Evolutionary conservation across 2,113 vertebrate species (phyloP).

Genomic region (Melanocharis versteri): DNA sequence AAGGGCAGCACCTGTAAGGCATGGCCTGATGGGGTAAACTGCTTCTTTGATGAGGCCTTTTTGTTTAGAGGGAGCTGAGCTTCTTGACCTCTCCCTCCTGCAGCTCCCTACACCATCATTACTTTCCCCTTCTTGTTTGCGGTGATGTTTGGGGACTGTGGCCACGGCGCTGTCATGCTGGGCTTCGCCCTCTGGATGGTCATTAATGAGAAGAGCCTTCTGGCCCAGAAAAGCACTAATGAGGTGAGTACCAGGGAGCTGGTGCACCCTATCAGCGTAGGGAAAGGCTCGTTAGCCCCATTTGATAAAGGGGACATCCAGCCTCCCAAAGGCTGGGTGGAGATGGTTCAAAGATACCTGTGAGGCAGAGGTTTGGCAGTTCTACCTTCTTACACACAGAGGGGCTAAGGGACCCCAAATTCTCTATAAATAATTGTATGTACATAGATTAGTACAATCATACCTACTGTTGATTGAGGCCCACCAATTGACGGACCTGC

Average conservation of each 20-base stretch:
- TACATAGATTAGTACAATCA: not conserved
- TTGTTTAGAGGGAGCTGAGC: not conserved
- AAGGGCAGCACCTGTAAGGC: not conserved
- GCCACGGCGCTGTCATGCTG: conserved; percentile 87
- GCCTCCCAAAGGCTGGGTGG: not conserved
- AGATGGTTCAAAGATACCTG: not conserved
- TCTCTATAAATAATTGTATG: not conserved
- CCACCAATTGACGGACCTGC: not conserved
- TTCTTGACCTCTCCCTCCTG: not conserved
- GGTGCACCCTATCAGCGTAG: not conserved
- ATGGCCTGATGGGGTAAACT: not conserved
- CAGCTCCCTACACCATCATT: conserved; percentile 94
- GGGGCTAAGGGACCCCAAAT: not conserved
- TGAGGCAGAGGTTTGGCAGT: not conserved
- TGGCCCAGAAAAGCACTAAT: conserved; percentile 79
- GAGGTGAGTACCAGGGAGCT: conserved; percentile 78
- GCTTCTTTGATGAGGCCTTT: not conserved
- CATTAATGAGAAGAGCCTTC: conserved; percentile 82
- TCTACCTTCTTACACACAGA: not conserved
- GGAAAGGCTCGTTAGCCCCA: not conserved
- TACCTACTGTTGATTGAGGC: not conserved
- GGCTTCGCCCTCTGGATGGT: conserved; percentile 94
- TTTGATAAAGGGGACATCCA: not conserved
- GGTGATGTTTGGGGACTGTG: conserved; percentile 98
- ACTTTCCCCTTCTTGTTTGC: conserved; percentile 99